These are phyloP conservation scores for Lasioglossum pauxillum DNA, from an alignment of 2,888 invertebrate genomes.

Conservation along the genomic window DNA sequence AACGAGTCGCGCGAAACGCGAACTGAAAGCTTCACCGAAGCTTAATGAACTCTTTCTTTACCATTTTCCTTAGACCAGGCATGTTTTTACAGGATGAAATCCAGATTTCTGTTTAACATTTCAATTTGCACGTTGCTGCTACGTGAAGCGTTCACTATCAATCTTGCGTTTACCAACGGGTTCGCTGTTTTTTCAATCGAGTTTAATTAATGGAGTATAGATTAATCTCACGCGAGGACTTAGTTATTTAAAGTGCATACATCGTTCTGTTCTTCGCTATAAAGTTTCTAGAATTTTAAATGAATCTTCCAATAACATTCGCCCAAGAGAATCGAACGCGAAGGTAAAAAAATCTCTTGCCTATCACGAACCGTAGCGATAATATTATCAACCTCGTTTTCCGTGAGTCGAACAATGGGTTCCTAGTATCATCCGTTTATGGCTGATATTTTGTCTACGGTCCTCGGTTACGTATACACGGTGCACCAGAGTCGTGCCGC, in stretches of 20 bases:
- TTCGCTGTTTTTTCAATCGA: background rate
- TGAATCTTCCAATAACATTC: background rate
- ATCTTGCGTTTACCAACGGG: background rate
- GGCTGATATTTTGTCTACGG: slow-evolving; percentile 80
- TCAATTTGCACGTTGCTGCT: background rate
- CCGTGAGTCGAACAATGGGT: slow-evolving; percentile 66
- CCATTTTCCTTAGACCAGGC: background rate
- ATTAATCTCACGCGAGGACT: background rate
- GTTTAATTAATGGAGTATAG: background rate
- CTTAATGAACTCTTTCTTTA: background rate
- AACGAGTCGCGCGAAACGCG: background rate
- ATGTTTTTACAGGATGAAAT: background rate
- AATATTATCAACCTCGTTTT: slow-evolving; percentile 63
- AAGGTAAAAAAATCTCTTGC: slow-evolving; percentile 19
- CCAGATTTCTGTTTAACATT: background rate
- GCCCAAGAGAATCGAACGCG: background rate
- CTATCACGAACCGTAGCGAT: slow-evolving; percentile 16
- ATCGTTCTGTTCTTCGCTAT: background rate
- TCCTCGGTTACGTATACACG: slow-evolving; percentile 54
- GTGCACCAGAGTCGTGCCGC: slow-evolving; percentile 52
- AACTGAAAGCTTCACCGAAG: background rate
- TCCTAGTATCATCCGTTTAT: slow-evolving; percentile 75
- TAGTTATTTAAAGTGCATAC: background rate
- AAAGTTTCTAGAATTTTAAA: background rate
- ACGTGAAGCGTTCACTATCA: background rate